A percentile compares a stretch with the other conserved stretches of the same genome.
phyloP scores from a whole-genome alignment of 2,888 invertebrate species.

The Nysson spinosus region DNA sequence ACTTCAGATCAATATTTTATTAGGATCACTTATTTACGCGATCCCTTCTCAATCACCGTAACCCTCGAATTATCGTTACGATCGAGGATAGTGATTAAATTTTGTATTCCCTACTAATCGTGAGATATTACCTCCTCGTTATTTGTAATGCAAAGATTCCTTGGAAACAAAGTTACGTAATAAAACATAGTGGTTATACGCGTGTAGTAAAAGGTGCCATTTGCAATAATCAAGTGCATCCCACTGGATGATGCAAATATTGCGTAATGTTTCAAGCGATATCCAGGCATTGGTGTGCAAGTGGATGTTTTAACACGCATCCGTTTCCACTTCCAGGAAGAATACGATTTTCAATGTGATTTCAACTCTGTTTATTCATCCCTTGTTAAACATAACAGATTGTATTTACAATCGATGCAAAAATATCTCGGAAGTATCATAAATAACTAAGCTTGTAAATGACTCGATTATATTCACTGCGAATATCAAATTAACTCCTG shows the following conservation, averaged over 20 bases:
- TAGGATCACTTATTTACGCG: not conserved
- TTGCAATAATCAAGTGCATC: slow-evolving; percentile 12
- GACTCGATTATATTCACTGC: not conserved
- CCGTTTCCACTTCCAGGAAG: slow-evolving; percentile 24
- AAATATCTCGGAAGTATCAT: not conserved
- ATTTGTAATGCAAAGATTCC: too few relatives aligned
- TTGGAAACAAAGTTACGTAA: too few relatives aligned
- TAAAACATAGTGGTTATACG: too few relatives aligned
- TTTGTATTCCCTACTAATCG: too few relatives aligned
- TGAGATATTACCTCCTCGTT: too few relatives aligned
- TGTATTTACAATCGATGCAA: too few relatives aligned
- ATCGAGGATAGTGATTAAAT: too few relatives aligned
- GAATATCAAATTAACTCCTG: too few relatives aligned
- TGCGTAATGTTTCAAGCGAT: slow-evolving; percentile 6
- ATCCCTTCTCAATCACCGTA: too few relatives aligned
- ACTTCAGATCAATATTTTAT: not conserved
- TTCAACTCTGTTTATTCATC: not conserved
- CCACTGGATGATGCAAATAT: not conserved
- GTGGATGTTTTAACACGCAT: too few relatives aligned
- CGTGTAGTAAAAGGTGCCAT: slow-evolving; percentile 8
- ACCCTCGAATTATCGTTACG: too few relatives aligned
- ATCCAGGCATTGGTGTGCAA: slow-evolving; percentile 9
- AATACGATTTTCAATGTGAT: not conserved
- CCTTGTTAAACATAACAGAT: not conserved
- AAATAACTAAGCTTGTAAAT: not conserved